A percentile compares a stretch with the other conserved stretches of the same genome.
Conservation (phyloP, 2,113 vertebrate genomes). For the Triplophysa dalaica region DNA sequence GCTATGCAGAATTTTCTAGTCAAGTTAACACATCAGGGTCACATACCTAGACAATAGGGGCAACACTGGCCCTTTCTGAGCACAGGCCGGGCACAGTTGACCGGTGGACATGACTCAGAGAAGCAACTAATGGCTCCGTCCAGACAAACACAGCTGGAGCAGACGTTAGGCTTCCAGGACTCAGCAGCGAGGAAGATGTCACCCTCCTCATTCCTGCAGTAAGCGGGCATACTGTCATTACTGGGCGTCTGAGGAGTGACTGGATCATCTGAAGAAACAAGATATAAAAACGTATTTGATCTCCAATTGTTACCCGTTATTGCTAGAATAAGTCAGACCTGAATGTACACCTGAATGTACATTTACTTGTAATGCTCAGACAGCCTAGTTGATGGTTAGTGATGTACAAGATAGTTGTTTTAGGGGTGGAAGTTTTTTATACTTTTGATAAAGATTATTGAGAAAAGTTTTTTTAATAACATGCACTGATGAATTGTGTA, state of each 20-base stretch:
- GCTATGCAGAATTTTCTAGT: background rate
- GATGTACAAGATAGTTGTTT: too few species aligned
- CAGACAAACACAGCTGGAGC: conserved; percentile 86
- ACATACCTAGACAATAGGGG: conserved; percentile 88
- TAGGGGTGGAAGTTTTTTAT: too few species aligned
- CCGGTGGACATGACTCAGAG: conserved; percentile 84
- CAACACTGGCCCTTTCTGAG: conserved; percentile 89
- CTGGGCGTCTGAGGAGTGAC: conserved; percentile 74
- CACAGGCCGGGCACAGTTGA: conserved; percentile 83
- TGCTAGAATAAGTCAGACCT: too few species aligned
- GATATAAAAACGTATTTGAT: conserved; percentile 5
- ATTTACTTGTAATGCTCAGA: too few species aligned
- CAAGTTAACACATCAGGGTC: background rate
- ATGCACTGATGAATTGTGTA: too few species aligned
- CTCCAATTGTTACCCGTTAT: background rate
- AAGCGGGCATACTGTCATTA: conserved; percentile 82
- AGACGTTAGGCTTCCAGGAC: conserved; percentile 90
- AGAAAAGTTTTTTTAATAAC: too few species aligned
- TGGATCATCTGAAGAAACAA: conserved; percentile 76
- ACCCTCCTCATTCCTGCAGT: conserved; percentile 83
- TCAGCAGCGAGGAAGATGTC: conserved; percentile 90
- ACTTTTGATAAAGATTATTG: too few species aligned
- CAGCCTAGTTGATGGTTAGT: too few species aligned
- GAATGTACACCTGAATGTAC: too few species aligned
- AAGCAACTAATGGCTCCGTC: conserved; percentile 84